Base-by-base conservation (phyloP, 92 coral and sea anemone genomes). In the Palythoa grandiflora region DNA sequence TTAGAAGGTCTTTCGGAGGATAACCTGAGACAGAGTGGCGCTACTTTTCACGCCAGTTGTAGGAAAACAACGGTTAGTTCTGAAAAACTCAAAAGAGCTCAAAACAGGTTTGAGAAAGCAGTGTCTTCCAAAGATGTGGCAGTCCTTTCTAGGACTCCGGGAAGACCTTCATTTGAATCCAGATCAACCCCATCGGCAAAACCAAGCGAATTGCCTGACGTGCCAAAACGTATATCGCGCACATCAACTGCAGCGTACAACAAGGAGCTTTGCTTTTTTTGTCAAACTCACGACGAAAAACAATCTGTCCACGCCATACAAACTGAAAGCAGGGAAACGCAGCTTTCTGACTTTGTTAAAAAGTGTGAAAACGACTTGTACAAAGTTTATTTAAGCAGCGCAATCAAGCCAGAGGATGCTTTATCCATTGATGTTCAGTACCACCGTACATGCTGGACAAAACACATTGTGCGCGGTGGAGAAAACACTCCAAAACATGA, bases 361-460 rank as follows among this genome's bases (percentile, higher is more conserved):
- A 83, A 89, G 28, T 89, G 89, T 52, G 86, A 89, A 73, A 84
- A 51, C 66, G 92, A 90, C 73, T 53, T 90, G 83, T 79, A 90
- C 71, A 90, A 84, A 85, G 89, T 90, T 36, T 85, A 63, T 71
- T 71, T 85, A 28, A 90, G 83, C 38, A 85, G 92, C 70, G 78
- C 92, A 51, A 85, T 90, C 55, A 79, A 54, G 1, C 92, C 92
- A 90, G 89, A 86, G 0, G 90, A 85, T 90, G 87, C 87, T 71
- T 90, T 85, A n/a, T 72, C 87, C 44, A 89, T 71, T 6, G 86
- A 89, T 68, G 92, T 89, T 78, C 38, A 89, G 86, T 89, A 84
- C 81, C 92, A 89, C 83, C 77, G 72, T 17, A 48, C 77, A 0
- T 88, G 88, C 77, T 88, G 92, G 88, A 71, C 77, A 38, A 89